These are phyloP conservation scores for Pachycephus smyrnensis DNA, from an alignment of 2,888 invertebrate genomes.

Conservation along the genomic window DNA sequence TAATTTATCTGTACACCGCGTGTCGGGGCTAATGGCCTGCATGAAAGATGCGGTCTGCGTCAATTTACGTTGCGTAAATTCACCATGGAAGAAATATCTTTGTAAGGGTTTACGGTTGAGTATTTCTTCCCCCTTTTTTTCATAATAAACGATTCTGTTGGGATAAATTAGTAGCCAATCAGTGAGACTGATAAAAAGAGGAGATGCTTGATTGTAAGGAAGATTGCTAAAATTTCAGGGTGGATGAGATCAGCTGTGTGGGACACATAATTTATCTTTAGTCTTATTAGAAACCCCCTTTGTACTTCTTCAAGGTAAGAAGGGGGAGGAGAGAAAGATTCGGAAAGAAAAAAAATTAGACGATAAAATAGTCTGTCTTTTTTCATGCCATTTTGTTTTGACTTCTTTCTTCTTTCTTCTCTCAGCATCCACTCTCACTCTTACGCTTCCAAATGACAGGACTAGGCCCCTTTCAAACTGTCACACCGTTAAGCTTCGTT, in stretches of 20 bases:
- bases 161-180: neutral
- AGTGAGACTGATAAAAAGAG: neutral
- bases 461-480: neutral
- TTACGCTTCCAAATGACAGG: neutral
- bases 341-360: neutral
- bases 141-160: neutral
- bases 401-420: neutral
- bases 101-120: neutral
- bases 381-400: neutral
- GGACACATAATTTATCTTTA: neutral
- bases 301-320: neutral
- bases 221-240: neutral
- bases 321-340: neutral
- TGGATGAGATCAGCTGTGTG: neutral
- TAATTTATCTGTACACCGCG: conserved; percentile 41
- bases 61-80: neutral
- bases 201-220: neutral
- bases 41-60: neutral
- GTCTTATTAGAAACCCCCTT: neutral
- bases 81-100: neutral
- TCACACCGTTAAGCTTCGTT: neutral
- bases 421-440: neutral
- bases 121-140: neutral
- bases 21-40: conserved; percentile 28
- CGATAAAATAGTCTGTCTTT: neutral